A percentile compares a stretch with the other conserved stretches of the same genome.
phyloP scores from a whole-genome alignment of 2,797 vertebrate species.

The Ciconia nigra region DNA sequence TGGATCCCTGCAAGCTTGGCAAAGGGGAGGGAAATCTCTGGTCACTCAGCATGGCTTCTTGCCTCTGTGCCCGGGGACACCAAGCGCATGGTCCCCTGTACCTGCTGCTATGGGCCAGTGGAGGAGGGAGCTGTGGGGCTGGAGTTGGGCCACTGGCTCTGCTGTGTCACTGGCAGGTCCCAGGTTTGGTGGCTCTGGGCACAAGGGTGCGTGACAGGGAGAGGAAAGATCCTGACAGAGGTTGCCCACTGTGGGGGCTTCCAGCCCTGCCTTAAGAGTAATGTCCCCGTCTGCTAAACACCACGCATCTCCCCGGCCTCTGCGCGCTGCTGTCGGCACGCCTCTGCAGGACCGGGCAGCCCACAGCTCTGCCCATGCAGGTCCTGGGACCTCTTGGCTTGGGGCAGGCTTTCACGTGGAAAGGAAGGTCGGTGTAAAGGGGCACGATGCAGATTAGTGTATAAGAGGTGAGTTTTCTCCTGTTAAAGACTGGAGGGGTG shows the following conservation, averaged over 20 bases:
- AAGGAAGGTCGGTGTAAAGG: not conserved
- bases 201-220: not conserved
- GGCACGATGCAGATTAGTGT: rapidly evolving
- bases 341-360: not conserved
- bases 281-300: rapidly evolving
- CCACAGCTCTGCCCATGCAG: not conserved
- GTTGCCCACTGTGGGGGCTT: not conserved
- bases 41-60: rapidly evolving
- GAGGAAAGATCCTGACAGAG: not conserved
- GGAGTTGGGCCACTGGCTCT: not conserved
- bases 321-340: rapidly evolving
- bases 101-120: not conserved
- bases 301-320: rapidly evolving
- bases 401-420: not conserved
- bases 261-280: not conserved
- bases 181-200: not conserved
- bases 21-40: not conserved
- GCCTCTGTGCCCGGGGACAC: not conserved
- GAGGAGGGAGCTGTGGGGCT: not conserved
- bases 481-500: too few species aligned
- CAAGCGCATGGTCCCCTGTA: not conserved
- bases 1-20: not conserved
- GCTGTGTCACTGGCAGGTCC: not conserved
- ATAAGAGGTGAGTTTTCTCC: not conserved
- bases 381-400: not conserved